Base-by-base conservation (phyloP, 1,140 invertebrate genomes). In the Drosophila dunni region DNA sequence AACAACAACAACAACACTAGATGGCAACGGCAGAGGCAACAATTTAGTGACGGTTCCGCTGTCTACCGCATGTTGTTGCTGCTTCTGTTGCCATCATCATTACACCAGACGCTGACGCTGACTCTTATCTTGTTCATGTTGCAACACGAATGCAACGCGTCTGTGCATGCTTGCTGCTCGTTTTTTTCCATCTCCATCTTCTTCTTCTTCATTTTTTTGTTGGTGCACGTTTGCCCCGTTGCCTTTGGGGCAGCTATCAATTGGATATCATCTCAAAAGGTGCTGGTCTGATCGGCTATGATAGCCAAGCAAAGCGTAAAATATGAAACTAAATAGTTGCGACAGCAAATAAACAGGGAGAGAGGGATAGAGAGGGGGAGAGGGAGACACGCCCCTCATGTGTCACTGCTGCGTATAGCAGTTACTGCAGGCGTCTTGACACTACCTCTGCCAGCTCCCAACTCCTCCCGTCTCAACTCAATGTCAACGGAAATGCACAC, bases 141-240 rank as follows among this genome's bases (percentile, higher is more conserved):
- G 71, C 50, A 62, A 74, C 71, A 74, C 44, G 64, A 74, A 74
- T 62, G 71, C 71, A 17, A 60, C 40, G 46, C 62, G 58, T 56
- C 51, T 51, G 48, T 50, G 69, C 65, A 33, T 40, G 57, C 36
- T 24, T 29, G 24, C 40, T 9, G 20, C 11, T 46, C 2, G 11
- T 8, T 53, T 24, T 33, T 4, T 40, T 4, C 4, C 13, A 1
- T n/a, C 40, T 42, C 11, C n/a, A 5, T 4, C 24, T 29, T 6
- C 4, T 5, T 4, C 24, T 29, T 6, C 4, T 5, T 6, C 24
- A 29, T 29, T 29, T 29, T 6, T 29, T 29, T 29, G 3, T 29
- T 29, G 24, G 1, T 42, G 36, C 36, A 38, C 10, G 36, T 38
- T 38, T 29, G 24, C 8, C 36, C 36, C 7, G 36, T 38, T n/a